These are phyloP conservation scores for Enteromius thamalakanensis DNA, from an alignment of 2,797 vertebrate species.

Conservation along the genomic window DNA sequence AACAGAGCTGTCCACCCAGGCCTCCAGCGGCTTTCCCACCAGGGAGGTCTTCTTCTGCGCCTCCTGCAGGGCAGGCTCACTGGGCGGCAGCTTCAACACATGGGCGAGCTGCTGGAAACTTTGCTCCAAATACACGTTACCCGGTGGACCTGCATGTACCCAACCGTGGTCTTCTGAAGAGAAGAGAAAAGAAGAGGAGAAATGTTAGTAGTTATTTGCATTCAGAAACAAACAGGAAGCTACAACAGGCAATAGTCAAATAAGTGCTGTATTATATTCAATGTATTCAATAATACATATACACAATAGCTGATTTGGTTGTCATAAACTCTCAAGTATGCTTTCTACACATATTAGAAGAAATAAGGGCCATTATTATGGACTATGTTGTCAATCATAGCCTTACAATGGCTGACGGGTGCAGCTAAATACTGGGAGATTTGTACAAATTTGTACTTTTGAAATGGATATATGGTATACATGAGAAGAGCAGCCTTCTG, in stretches of 20 bases:
- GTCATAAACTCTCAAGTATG: too few species aligned
- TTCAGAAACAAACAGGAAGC: neutral
- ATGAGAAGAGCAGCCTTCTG: too few species aligned
- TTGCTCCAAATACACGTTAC: constrained; percentile 92
- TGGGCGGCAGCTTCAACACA: constrained; percentile 85
- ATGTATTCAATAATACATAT: neutral
- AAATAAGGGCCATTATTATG: too few species aligned
- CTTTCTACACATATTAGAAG: too few species aligned
- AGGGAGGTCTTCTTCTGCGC: constrained; percentile 76
- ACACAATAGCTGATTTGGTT: too few species aligned
- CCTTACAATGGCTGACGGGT: too few species aligned
- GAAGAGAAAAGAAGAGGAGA: neutral
- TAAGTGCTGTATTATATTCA: neutral
- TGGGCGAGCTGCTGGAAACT: constrained; percentile 90
- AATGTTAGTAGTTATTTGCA: neutral
- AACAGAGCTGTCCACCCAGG: constrained; percentile 84
- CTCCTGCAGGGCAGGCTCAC: constrained; percentile 75
- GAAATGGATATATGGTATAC: too few species aligned
- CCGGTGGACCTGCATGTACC: constrained; percentile 89
- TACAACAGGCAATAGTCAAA: neutral
- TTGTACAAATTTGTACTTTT: too few species aligned
- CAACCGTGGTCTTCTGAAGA: constrained; percentile 86
- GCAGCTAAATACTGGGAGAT: too few species aligned
- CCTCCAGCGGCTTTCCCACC: constrained; percentile 81
- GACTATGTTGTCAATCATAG: too few species aligned